Base-by-base conservation (phyloP, 2,797 vertebrate genomes). In the Coregonus suidteri region DNA sequence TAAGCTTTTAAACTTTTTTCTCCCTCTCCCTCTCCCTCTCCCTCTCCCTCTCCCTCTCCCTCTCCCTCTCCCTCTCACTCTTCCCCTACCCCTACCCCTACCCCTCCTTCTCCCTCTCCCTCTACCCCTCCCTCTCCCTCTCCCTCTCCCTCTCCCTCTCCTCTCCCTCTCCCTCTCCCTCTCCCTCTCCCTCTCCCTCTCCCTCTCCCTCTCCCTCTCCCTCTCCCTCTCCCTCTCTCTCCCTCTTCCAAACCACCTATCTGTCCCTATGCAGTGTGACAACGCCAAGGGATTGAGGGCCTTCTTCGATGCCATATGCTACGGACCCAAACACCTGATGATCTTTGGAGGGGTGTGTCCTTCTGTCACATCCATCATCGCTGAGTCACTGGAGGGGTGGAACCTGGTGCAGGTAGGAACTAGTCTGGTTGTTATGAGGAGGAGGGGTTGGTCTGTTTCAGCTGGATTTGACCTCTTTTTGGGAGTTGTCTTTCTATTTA, bases 241-340 rank as follows among this genome's bases (percentile, higher is more conserved):
- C 20, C 16, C 54, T 41, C 16, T 37, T 11, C 20, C 41, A 30
- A 4, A 18, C 41, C 13, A 15, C 70, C 11, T 47, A 1, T 16
- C 69, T 14, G 14, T 15, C 6, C 75, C 5, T 47, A 30, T 35
- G 53, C 89, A 99, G 98, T 99, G 98, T 83, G 98, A 99, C 92
- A 99, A 99, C 37, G 98, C 98, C 78, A 99, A 99, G 89, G 98
- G 98, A 84, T 91, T 99, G 90, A 95, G 99, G 93, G 98, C 98
- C 91, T 99, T 99, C 93, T 99, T 99, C 6, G 98, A 99, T 80
- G 98, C 98, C 91, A 99, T 99, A 92, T 99, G 99, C 93, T 99
- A 97, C 0, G 98, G 98, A 79, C 98, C 98, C 77, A 99, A 97
- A 91, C 98, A 99, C 90, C 92, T 99, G 88, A 99, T 99, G 98